Conservation (phyloP, 2,113 vertebrate genomes). For the rat (Rattus norvegicus) region GRCr8 NC_086025.1:112121501-112122000, state of each 20-base stretch:
- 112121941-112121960: neutral
- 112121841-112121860: neutral
- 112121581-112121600: conserved; percentile 14
- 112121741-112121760: fast-evolving
- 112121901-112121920: neutral
- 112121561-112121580: conserved; percentile 51
- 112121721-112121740: neutral
- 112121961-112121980: too few relatives aligned
- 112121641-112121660: conserved; percentile 66
- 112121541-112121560: neutral
- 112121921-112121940: neutral
- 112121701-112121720: neutral
- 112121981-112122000: neutral
- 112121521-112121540: neutral
- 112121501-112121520: neutral
- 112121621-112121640: conserved; percentile 50
- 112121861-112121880: neutral
- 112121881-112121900: neutral
- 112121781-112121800: neutral
- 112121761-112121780: neutral
- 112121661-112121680: neutral
- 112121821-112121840: neutral
- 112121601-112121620: neutral
- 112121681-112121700: neutral
- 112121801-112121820: too few relatives aligned